Evolutionary conservation across 2,113 vertebrate species (phyloP), one percentile per base, ranked within the genome.

Genomic region (Morone saxatilis): DNA sequence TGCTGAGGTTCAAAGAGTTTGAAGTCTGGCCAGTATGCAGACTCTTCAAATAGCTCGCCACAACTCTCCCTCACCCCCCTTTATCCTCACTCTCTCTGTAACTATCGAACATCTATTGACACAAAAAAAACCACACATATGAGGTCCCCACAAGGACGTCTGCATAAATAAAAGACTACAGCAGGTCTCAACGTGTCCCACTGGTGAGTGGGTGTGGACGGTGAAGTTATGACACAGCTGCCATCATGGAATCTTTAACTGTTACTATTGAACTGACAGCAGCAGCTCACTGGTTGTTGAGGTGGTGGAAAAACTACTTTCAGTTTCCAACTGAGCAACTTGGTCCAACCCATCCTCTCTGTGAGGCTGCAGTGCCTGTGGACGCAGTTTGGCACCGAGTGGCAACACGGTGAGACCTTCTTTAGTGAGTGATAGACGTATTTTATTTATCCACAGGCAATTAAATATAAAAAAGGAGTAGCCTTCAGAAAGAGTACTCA

Each of bases 1-100:
- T 51, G 70, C 68, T 77, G 61, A 31, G 50, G 85, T 91, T 81
- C 78, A 88, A 87, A 79, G 56, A 62, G 81, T 67, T 19, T 75
- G 85, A 86, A 76, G 12, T 71, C 66, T 31, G 56, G 57, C 72
- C 86, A 85, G 54, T 38, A 12, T 60, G 78, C 67, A 86, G 19
- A 40, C 76, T 85, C 57, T 71, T 85, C 72, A 83, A 85, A 83
- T 83, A 71, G 60, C 83, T 87, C 7, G 0, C 72, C 59, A 66
- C 70, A 70, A 51, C 69, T 79, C 71, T 59, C 71, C n/a, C 13
- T 60, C 48, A 51, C 40, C 9, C 38, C 13, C 40, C 17, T 8
- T 50, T 25, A 22, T 62, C 43, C 16, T 59, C 84, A 17, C 62
- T 45, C 78, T 72, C 76, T 53, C 59, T 41, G 71, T 54, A 25